Evolutionary conservation across 1,140 invertebrate genomes (phyloP).

Genomic region (Formica selysi): DNA sequence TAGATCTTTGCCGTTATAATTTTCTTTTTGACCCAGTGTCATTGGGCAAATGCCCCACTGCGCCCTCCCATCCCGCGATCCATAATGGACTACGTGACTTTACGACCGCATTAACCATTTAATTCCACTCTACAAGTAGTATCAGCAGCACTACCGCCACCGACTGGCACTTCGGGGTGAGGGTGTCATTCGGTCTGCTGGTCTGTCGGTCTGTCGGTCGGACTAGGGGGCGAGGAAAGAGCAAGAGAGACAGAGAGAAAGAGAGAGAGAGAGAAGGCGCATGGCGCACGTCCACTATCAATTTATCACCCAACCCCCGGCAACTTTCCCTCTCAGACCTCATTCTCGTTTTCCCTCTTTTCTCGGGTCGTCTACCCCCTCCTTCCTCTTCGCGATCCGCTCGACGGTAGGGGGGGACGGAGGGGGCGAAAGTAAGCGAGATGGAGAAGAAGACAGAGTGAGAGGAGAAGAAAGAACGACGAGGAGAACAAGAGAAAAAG

Average conservation of each 20-base stretch:
- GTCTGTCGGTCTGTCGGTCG: slow-evolving; percentile 73
- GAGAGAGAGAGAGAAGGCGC: slow-evolving; percentile 68
- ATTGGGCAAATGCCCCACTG: background rate
- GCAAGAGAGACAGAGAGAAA: slow-evolving; percentile 23
- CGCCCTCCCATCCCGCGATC: slow-evolving; percentile 10
- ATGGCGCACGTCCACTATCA: slow-evolving; percentile 85
- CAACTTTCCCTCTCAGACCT: slow-evolving; percentile 80
- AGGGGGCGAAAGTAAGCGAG: slow-evolving; percentile 58
- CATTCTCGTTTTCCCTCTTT: slow-evolving; percentile 78
- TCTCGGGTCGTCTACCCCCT: slow-evolving; percentile 75
- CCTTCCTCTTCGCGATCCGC: slow-evolving; percentile 55
- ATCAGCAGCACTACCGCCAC: slow-evolving; percentile 66
- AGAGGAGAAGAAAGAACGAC: slow-evolving; percentile 63
- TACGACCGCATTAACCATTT: slow-evolving; percentile 69
- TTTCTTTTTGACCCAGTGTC: background rate
- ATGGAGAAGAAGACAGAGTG: slow-evolving; percentile 64
- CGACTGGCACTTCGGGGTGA: slow-evolving; percentile 70
- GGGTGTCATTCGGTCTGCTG: slow-evolving; percentile 74
- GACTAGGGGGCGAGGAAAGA: slow-evolving; percentile 23
- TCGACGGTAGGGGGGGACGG: slow-evolving; percentile 46
- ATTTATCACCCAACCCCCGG: slow-evolving; percentile 84
- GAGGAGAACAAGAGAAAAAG: slow-evolving; percentile 65
- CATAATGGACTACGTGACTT: slow-evolving; percentile 62
- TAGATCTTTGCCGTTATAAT: background rate
- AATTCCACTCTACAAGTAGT: slow-evolving; percentile 71